Evolutionary conservation across 2,888 invertebrate species (phyloP), one percentile per base, ranked within the genome.

Genomic region (Adineta ricciae): DNA sequence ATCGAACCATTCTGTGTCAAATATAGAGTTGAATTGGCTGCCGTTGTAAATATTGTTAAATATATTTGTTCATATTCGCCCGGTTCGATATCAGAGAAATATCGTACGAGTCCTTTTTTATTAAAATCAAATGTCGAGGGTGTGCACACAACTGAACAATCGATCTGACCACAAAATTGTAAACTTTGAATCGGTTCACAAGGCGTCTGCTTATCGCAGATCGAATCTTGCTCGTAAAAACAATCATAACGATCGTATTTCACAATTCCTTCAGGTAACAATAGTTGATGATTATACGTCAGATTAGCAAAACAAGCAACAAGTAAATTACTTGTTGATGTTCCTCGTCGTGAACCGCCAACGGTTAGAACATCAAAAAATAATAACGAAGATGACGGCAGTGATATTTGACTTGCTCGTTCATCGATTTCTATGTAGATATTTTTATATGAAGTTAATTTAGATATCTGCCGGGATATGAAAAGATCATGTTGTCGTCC

Each of bases 91-190:
- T 78, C 36, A 16, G 78, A 24, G n/a, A n/a, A 24, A 24, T 78
- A 78, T 41, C n/a, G 78, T 41, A 78, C 19, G n/a, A 41, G n/a
- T 41, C 78, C 78, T 5, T 38, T 78, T 9, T 41, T 24, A n/a
- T n/a, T n/a, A 64, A 16, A 5, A 36, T 16, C 32, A 32, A 11
- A 2, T 36, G 38, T 9, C n/a, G 38, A n/a, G 38, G 78, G 41
- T n/a, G 8, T 38, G 41, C 78, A 78, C 2, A 78, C 78, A n/a
- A 78, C 8, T 24, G 41, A 41, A n/a, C 78, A 78, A 78, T 78
- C 78, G 11, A 16, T 41, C n/a, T 78, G 78, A 78, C 78, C 78
- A 41, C 78, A 78, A 41, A 78, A 78, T 78, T 78, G 78, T 78
- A 41, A 78, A 38, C 41, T 11, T 78, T 38, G 78, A 24, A n/a